Evolutionary conservation across 2,888 invertebrate genomes (phyloP).

Genomic region (Yponomeuta cagnagella): DNA sequence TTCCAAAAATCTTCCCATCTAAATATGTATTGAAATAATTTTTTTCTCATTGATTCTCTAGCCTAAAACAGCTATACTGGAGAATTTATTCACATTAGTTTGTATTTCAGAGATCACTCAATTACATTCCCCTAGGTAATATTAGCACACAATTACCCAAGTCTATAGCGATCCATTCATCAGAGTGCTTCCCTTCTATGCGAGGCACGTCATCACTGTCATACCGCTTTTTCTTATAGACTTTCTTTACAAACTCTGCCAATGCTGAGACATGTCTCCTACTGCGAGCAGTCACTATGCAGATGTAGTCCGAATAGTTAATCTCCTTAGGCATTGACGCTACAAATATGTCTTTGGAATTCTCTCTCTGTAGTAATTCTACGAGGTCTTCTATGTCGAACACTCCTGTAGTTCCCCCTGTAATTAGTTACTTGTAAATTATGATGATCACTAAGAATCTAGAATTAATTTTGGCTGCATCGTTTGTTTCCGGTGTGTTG

Average conservation of each 20-base stretch:
- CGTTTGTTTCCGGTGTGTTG: too few species aligned
- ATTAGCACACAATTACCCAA: conserved; percentile 75
- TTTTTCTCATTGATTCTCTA: too few species aligned
- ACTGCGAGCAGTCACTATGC: conserved; percentile 85
- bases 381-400: conserved; percentile 93
- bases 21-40: too few species aligned
- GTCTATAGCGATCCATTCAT: conserved; percentile 93
- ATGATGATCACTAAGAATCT: too few species aligned
- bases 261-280: conserved; percentile 83
- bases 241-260: conserved; percentile 83
- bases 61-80: too few species aligned
- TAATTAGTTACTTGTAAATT: conserved; percentile 23
- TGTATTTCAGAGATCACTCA: too few species aligned
- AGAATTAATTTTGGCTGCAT: too few species aligned
- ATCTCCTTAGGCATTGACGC: conserved; percentile 82
- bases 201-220: conserved; percentile 80
- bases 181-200: conserved; percentile 85
- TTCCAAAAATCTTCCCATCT: too few species aligned
- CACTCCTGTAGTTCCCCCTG: conserved; percentile 89
- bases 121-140: too few species aligned
- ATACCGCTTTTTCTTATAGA: conserved; percentile 83
- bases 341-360: conserved; percentile 87
- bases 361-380: conserved; percentile 83
- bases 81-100: too few species aligned
- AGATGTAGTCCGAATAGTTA: conserved; percentile 90